These are phyloP conservation scores for Coluber constrictor DNA, from an alignment of 2,797 vertebrate genomes.

Conservation along the genomic window DNA sequence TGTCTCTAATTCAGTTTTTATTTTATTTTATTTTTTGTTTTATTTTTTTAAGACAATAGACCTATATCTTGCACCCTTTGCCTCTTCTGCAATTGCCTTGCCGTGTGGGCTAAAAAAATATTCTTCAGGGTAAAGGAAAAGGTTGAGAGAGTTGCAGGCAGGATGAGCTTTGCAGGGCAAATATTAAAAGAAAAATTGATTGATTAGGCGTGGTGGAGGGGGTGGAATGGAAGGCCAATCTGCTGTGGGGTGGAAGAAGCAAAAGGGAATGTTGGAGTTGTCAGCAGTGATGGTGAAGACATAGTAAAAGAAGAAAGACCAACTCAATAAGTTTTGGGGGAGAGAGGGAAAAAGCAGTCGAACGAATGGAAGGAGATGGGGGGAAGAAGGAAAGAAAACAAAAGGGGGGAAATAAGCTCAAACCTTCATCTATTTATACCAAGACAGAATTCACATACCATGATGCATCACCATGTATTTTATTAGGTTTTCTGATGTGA, in stretches of 20 bases:
- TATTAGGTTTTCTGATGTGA: neutral
- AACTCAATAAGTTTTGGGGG: neutral
- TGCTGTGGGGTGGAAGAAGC: neutral
- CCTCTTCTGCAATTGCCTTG: neutral
- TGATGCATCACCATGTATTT: neutral
- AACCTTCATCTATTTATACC: neutral
- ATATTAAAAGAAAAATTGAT: neutral
- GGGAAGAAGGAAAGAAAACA: neutral
- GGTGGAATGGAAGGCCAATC: neutral
- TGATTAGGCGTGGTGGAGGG: neutral
- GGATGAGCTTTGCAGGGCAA: neutral
- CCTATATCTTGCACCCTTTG: neutral
- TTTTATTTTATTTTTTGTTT: neutral
- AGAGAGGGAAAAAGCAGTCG: neutral
- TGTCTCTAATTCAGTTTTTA: neutral
- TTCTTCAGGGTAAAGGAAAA: neutral
- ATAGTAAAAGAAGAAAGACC: neutral
- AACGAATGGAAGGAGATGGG: neutral
- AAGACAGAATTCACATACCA: neutral
- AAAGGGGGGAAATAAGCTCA: neutral
- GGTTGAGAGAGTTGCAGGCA: neutral
- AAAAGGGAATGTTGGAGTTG: neutral
- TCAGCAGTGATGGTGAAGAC: neutral
- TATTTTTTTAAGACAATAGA: neutral
- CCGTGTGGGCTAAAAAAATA: neutral